Evolutionary conservation across 2,797 vertebrate genomes (phyloP).

Genomic region (Coregonus suidteri): DNA sequence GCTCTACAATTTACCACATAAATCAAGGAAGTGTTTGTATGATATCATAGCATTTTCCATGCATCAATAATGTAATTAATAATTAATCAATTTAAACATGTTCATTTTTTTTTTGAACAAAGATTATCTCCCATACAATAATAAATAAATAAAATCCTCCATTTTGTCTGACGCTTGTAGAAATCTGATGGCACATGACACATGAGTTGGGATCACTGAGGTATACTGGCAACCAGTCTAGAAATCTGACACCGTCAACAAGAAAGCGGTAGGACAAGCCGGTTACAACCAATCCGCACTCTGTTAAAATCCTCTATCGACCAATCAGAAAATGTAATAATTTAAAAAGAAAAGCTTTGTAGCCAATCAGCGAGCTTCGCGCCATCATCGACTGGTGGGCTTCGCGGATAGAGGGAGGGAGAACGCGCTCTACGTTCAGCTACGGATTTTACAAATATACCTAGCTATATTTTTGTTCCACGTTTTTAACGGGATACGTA

Average conservation of each 20-base stretch:
- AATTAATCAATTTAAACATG: no score
- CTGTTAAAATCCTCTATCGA: constrained; percentile 34
- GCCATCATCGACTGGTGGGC: constrained; percentile 70
- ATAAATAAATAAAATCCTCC: neutral
- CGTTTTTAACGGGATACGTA: constrained; percentile 11
- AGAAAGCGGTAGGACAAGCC: constrained; percentile 40
- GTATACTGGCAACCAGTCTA: neutral
- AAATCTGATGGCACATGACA: constrained; percentile 15
- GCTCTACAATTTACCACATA: no score
- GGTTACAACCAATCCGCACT: constrained; percentile 41
- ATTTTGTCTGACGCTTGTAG: constrained; percentile 29
- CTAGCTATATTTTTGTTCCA: constrained; percentile 39
- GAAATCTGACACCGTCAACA: constrained; percentile 43
- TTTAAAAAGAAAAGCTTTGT: constrained; percentile 66
- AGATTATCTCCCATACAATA: neutral
- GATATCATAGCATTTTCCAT: neutral
- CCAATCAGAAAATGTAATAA: constrained; percentile 63
- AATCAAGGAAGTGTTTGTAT: no score
- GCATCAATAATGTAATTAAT: neutral
- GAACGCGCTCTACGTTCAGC: constrained; percentile 54
- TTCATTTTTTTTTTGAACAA: neutral
- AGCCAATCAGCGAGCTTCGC: constrained; percentile 77
- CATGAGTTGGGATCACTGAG: no score
- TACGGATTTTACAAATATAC: constrained; percentile 49
- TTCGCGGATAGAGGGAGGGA: constrained; percentile 70